These are phyloP conservation scores for Isotomurus palustris DNA, from an alignment of 2,888 invertebrate genomes.

Conservation along the genomic window DNA sequence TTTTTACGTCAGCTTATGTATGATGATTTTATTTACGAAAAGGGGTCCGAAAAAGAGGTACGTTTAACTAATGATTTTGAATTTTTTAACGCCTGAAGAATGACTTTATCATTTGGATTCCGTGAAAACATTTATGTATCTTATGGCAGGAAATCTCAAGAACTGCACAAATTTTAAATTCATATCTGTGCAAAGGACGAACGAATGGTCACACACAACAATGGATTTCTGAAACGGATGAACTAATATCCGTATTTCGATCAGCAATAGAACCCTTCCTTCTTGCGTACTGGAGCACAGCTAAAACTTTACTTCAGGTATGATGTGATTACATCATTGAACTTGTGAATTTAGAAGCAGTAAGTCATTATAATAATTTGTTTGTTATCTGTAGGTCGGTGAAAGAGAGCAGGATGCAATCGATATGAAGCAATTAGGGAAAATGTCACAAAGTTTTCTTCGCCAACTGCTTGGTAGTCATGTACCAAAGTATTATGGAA, in stretches of 20 bases:
- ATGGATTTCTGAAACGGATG: slow-evolving; percentile 2
- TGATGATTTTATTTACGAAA: slow-evolving; percentile 29
- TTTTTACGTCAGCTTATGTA: slow-evolving; percentile 21
- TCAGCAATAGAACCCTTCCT: slow-evolving; percentile 36
- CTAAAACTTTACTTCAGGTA: slow-evolving; percentile 34
- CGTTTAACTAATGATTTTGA: neutral
- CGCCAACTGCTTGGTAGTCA: slow-evolving; percentile 28
- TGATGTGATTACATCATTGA: neutral
- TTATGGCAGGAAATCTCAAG: neutral
- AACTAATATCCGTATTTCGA: neutral
- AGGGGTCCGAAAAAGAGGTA: slow-evolving; percentile 20
- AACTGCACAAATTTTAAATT: neutral
- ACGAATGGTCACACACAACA: slow-evolving; percentile 3
- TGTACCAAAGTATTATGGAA: slow-evolving; percentile 39
- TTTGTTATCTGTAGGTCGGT: neutral
- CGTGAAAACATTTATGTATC: neutral
- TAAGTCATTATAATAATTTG: neutral
- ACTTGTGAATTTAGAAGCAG: neutral
- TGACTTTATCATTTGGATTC: neutral
- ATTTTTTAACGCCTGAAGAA: neutral
- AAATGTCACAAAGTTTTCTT: slow-evolving; percentile 36
- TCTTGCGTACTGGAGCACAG: slow-evolving; percentile 39
- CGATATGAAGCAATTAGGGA: slow-evolving; percentile 38
- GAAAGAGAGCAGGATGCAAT: slow-evolving; percentile 8
- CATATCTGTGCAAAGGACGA: neutral